A percentile compares a stretch with the other conserved stretches of the same genome.
Conservation (phyloP, 1,140 invertebrate genomes). For the Cyphomyrmex costatus region DNA sequence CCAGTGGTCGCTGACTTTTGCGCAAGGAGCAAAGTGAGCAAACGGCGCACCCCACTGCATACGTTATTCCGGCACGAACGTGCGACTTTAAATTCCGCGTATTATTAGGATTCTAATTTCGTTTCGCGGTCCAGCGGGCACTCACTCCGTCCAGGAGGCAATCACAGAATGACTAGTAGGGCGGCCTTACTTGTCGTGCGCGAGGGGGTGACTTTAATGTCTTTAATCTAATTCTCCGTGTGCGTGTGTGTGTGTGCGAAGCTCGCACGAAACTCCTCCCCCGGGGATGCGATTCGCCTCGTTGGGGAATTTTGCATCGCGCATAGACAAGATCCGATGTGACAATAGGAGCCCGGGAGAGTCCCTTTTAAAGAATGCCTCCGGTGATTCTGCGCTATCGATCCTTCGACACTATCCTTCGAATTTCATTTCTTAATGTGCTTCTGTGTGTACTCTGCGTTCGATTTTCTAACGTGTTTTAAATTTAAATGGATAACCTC, state of each 20-base stretch:
- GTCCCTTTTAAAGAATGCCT: slow-evolving; percentile 70
- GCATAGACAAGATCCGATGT: slow-evolving; percentile 57
- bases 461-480: slow-evolving; percentile 29
- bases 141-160: slow-evolving; percentile 75
- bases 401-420: slow-evolving; percentile 33
- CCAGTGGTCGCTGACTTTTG: slow-evolving; percentile 22
- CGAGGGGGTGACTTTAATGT: slow-evolving; percentile 73
- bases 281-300: slow-evolving; percentile 60
- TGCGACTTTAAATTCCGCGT: slow-evolving; percentile 76
- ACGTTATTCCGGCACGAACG: slow-evolving; percentile 68
- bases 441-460: background rate
- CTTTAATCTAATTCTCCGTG: slow-evolving; percentile 77
- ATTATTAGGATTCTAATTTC: slow-evolving; percentile 80
- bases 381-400: slow-evolving; percentile 41
- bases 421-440: slow-evolving; percentile 69
- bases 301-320: slow-evolving; percentile 73
- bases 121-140: slow-evolving; percentile 79
- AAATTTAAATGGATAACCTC: slow-evolving; percentile 23
- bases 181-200: slow-evolving; percentile 43
- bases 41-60: slow-evolving; percentile 27
- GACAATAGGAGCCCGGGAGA: slow-evolving; percentile 41
- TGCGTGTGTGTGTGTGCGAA: slow-evolving; percentile 66
- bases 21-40: slow-evolving; percentile 53
- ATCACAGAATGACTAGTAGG: slow-evolving; percentile 76
- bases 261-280: slow-evolving; percentile 72